Evolutionary conservation across 2,888 invertebrate species (phyloP), one percentile per base, ranked within the genome.

Genomic region (Drosophila multiciliata): DNA sequence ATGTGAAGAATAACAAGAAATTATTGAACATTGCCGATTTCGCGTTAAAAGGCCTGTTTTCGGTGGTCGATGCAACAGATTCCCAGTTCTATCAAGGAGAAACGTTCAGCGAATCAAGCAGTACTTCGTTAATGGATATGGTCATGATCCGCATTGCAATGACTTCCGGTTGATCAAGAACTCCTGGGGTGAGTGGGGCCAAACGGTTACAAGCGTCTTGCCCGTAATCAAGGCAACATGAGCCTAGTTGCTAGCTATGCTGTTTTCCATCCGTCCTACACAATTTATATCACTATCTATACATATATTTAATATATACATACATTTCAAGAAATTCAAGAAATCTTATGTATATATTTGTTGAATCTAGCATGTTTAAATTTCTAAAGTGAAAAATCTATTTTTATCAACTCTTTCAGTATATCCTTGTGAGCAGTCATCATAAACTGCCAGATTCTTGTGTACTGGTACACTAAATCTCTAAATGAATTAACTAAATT

Each of bases 161-260:
- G 29, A 42, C 50, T 65, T 11, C 93, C 99, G 98, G 98, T 94
- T 99, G 55, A 93, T 99, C 15, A 98, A 98, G 94, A 99, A 98
- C 93, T 98, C 98, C 0, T 99, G 98, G 98, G 98, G 98, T 85
- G 95, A 97, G 91, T 99, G 98, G 98, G 98, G 98, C 20, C 98
- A 98, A 91, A 97, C 91, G 98, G 98, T 0, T 99, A 98, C 88
- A 95, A 98, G 1, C 94, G 98, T 1, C 98, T 99, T 96, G 95
- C 97, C 0, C 77, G 74, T 29, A 66, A 77, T 20, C 35, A 29
- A 1, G 61, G 59, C 40, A 78, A 74, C 36, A n/a, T 60, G 29
- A 67, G 78, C 15, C 12, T 40, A 0, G 38, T 74, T 20, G 66
- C 63, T 9, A 52, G 4, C 40, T 23, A 32, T 17, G 63, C 11